phyloP scores from a whole-genome alignment of 2,888 invertebrate genomes.

The Mesorhabditis belari region DNA sequence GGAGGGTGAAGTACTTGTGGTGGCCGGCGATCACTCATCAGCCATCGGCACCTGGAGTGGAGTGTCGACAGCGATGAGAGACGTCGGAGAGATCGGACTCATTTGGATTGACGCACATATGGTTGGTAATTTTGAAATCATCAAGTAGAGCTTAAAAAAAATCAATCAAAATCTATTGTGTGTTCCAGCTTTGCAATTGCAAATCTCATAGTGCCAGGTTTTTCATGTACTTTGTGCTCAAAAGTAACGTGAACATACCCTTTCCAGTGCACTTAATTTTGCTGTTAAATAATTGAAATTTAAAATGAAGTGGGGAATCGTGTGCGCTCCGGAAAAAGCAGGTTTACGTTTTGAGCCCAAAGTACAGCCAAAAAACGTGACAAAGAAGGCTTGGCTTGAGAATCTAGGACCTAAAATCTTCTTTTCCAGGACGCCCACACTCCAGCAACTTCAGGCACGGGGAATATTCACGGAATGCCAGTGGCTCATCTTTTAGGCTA shows the following conservation, averaged over 20 bases:
- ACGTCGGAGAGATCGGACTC: slow-evolving; percentile 37
- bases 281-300: slow-evolving; percentile 41
- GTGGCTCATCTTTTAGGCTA: slow-evolving; percentile 43
- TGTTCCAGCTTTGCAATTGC: not conserved
- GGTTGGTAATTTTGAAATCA: slow-evolving; percentile 12
- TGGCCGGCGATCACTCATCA: slow-evolving; percentile 45
- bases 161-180: not conserved
- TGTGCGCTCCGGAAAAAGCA: no score
- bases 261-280: slow-evolving; percentile 33
- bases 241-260: slow-evolving; percentile 3
- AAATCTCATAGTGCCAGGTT: not conserved
- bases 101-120: slow-evolving; percentile 48
- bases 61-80: slow-evolving; percentile 32
- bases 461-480: slow-evolving; percentile 47
- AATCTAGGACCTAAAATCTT: not conserved
- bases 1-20: slow-evolving; percentile 30
- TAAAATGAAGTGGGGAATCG: slow-evolving; percentile 42
- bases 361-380: no score
- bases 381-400: no score
- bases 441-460: slow-evolving; percentile 30
- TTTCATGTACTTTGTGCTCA: not conserved
- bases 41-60: slow-evolving; percentile 49
- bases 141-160: not conserved
- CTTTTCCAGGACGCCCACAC: slow-evolving; percentile 39
- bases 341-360: no score